Base-by-base conservation (phyloP, 2,797 vertebrate genomes). In the Sebastes cheni region DNA sequence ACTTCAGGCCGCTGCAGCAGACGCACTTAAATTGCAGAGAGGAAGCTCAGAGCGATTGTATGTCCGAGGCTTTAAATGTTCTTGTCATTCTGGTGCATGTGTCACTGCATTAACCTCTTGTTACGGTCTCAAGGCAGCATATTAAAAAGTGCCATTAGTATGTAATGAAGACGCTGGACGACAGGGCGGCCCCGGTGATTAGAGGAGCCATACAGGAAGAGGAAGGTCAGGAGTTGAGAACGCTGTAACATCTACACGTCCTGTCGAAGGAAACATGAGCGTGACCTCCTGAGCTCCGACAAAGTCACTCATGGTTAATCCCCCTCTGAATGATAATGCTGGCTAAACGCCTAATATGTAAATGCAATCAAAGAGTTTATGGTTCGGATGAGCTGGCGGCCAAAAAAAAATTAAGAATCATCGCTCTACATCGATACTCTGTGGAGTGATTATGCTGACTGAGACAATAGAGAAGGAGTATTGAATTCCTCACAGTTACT, bases 401-500 rank as follows among this genome's bases (percentile, higher is more conserved):
- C 73, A n/a, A 52, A 66, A 23, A 14, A 70, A 64, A 81, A 65
- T 32, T 34, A 67, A 56, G 76, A 81, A 27, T 56, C 29, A 4
- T 22, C 3, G 4, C 69, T 29, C n/a, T 25, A 1, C 25, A 81
- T 87, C 86, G 16, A 89, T 90, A 1, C 50, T 18, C 9, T 0
- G 34, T 7, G 46, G 34, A 1, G 22, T 4, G 67, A 27, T 67
- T 75, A 14, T 80, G 89, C 88, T 81, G 88, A 89, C 86, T 80
- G 16, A 32, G 71, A 84, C 74, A 59, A 81, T 10, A 78, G 36
- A 36, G 75, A 9, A 39, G 50, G 3, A 2, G 62, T 71, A 84
- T 80, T 61, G 81, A 29, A 77, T 89, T 88, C 50, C 79, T 64
- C 55, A 25, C 69, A 7, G 66, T 74, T 79, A 71, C 83, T 89